Base-by-base conservation (phyloP, 2,797 vertebrate species). In the Brachymystax lenok region DNA sequence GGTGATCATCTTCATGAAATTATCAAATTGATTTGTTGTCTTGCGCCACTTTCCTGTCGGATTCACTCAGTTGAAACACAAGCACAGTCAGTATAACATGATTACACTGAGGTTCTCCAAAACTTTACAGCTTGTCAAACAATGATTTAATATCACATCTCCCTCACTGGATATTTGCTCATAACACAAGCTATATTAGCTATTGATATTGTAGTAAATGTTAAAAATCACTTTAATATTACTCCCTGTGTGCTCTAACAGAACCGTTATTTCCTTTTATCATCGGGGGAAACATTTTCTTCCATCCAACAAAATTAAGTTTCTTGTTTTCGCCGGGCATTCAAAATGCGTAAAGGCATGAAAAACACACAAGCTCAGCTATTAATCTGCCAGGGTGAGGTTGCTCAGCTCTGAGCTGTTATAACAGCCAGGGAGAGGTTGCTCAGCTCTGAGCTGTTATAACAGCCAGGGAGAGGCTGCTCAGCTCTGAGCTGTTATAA, bases 1-100 rank as follows among this genome's bases (percentile, higher is more conserved):
- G 21, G 56, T 19, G 16, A 64, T 64, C 27, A 54, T 30, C n/a
- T 69, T 69, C 52, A 30, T 54, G 10, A 69, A 28, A 14, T 75
- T 3, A 74, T 74, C 54, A 35, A 51, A 30, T 27, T 75, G 74
- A 59, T 21, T n/a, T 75, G 74, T 59, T 75, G 51, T 50, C 10
- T 12, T 21, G 19, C 8, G 7, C 28, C 66, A 6, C 10, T 21
- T 69, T 28, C 24, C n/a, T 28, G 61, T 3, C 12, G 21, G 61
- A 27, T 27, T 21, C 61, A 64, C 61, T 24, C 24, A 64, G 56
- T 59, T 59, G 7, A 64, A 24, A 64, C 24, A 27, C 61, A 64
- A 12, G 12, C 61, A 64, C 3, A 64, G 8, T 24, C 61, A 64
- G n/a, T 24, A 24, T 24, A 12, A 28, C 21, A 64, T 27, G n/a